Conservation (phyloP, 2,113 vertebrate genomes). For the pig (Sus scrofa) region T2T-Sscrofa CM000820.6:35776001-35776500, state of each 20-base stretch:
- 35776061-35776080: neutral
- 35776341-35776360: neutral
- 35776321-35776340: neutral
- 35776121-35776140: neutral
- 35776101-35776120: neutral
- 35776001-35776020: neutral
- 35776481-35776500: neutral
- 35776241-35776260: neutral
- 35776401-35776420: neutral
- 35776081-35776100: neutral
- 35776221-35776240: neutral
- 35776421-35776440: neutral
- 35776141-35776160: neutral
- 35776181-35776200: neutral
- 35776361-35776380: neutral
- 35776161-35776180: neutral
- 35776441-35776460: neutral
- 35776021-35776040: neutral
- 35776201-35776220: neutral
- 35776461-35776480: neutral
- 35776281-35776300: neutral
- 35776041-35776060: neutral
- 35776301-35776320: neutral
- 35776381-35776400: neutral
- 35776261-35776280: neutral